Evolutionary conservation across 2,113 vertebrate species (phyloP).

Genomic region (Globicephala melas): DNA sequence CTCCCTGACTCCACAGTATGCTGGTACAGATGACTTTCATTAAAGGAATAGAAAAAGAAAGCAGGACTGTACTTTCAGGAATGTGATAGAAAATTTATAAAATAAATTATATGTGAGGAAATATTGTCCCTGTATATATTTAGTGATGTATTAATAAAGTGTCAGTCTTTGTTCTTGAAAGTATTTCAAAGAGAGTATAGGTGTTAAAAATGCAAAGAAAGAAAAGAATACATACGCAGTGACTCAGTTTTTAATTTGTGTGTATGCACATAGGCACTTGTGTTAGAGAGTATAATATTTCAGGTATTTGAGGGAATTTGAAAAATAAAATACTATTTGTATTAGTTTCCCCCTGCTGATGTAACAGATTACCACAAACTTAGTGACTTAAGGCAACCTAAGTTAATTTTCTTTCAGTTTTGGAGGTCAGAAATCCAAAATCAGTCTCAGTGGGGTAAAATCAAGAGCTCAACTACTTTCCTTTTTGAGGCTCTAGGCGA

Average conservation of each 20-base stretch:
- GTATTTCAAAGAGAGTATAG: background rate
- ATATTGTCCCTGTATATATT: background rate
- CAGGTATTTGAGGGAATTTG: background rate
- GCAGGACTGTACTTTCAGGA: background rate
- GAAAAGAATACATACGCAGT: background rate
- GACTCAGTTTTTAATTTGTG: background rate
- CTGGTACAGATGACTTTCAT: background rate
- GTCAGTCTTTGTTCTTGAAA: background rate
- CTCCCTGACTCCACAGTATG: background rate
- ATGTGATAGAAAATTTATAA: background rate
- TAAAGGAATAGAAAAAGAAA: background rate
- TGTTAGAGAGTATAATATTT: background rate
- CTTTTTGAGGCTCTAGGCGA: background rate
- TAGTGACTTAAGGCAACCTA: background rate
- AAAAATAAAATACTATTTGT: background rate
- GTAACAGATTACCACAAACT: background rate
- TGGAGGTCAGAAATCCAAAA: background rate
- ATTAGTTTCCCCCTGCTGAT: background rate
- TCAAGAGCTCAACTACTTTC: background rate
- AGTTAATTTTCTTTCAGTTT: background rate
- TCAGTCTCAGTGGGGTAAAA: background rate
- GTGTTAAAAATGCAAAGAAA: background rate
- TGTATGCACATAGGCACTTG: background rate
- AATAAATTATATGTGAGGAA: background rate
- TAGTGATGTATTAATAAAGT: background rate